Evolutionary conservation across 1,140 invertebrate genomes (phyloP).

Genomic region (Propsilocerus akamusi): DNA sequence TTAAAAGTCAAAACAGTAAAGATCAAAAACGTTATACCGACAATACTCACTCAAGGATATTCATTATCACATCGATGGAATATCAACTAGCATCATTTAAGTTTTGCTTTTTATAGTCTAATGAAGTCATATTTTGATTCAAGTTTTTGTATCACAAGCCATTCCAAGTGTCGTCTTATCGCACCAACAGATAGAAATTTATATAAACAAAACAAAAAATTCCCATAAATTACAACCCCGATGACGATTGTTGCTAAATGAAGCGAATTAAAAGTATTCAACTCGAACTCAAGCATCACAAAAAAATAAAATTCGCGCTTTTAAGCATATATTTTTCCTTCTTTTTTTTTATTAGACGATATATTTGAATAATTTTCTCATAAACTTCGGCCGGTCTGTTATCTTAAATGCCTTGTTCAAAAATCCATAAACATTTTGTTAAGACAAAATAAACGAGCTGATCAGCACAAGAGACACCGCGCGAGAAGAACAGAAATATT

Average conservation of each 20-base stretch:
- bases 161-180: neutral
- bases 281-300: too few species aligned
- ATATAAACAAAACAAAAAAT: neutral
- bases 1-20: neutral
- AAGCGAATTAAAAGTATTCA: too few species aligned
- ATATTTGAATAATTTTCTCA: neutral
- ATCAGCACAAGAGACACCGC: too few species aligned
- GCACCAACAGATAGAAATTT: neutral
- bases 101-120: neutral
- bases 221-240: neutral
- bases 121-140: neutral
- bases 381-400: neutral
- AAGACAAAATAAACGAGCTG: too few species aligned
- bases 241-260: neutral
- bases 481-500: too few species aligned
- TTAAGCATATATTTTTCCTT: neutral
- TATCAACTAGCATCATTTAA: neutral
- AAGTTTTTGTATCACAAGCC: neutral
- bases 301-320: neutral
- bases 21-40: neutral
- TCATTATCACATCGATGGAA: neutral
- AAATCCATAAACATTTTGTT: neutral
- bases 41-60: neutral
- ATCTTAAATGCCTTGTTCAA: neutral
- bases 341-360: neutral